These are phyloP conservation scores for Aspidapion aeneum DNA, from an alignment of 2,888 invertebrate species.

Conservation along the genomic window DNA sequence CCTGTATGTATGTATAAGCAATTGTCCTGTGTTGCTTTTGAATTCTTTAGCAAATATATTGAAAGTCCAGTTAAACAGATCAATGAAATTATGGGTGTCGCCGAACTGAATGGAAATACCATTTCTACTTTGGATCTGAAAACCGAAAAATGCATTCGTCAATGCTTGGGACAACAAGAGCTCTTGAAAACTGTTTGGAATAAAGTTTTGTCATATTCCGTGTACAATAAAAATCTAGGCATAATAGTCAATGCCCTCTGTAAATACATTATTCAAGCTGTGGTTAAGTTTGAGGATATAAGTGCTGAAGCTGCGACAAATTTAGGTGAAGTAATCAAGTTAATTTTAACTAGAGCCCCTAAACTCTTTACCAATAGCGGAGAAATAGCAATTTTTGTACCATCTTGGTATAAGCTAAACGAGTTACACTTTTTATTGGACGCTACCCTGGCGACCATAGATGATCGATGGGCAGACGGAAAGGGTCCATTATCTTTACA, in stretches of 20 bases:
- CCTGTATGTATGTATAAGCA: conserved; percentile 65
- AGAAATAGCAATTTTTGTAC: conserved; percentile 60
- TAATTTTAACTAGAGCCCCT: conserved; percentile 69
- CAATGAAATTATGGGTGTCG: conserved; percentile 65
- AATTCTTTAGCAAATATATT: conserved; percentile 70
- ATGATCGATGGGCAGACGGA: conserved; percentile 86
- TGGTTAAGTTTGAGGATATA: conserved; percentile 79
- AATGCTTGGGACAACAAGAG: conserved; percentile 80
- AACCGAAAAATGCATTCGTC: conserved; percentile 71
- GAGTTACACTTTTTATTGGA: conserved; percentile 79
- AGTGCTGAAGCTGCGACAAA: conserved; percentile 78
- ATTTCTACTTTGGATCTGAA: conserved; percentile 57
- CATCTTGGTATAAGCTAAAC: conserved; percentile 74
- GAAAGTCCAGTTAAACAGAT: conserved; percentile 73
- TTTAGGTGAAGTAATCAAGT: conserved; percentile 70
- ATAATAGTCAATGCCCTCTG: conserved; percentile 51
- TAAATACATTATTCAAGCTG: conserved; percentile 62
- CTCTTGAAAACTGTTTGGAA: conserved; percentile 85
- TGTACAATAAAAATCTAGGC: conserved; percentile 71
- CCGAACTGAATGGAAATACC: conserved; percentile 55
- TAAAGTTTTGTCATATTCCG: conserved; percentile 72
- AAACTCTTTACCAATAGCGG: conserved; percentile 65
- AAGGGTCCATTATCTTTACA: conserved; percentile 82
- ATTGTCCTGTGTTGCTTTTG: conserved; percentile 65
- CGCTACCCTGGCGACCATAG: conserved; percentile 78